Evolutionary conservation across 1,140 invertebrate species (phyloP).

Genomic region (Eriosoma lanigerum): DNA sequence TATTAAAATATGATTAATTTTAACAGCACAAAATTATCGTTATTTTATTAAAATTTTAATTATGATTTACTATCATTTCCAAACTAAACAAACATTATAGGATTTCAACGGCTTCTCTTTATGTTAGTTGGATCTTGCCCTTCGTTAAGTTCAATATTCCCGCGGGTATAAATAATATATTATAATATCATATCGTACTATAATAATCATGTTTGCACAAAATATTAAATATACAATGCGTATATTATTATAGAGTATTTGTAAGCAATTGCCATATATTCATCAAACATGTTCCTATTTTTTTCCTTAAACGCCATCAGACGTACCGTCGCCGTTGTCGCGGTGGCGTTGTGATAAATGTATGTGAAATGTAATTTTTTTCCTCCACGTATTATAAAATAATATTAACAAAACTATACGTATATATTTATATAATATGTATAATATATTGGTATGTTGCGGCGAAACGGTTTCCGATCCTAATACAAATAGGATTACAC

Average conservation of each 20-base stretch:
- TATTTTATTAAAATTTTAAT: no score
- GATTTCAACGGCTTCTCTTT: constrained; percentile 9
- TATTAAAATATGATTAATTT: no score
- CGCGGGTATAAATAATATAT: not conserved
- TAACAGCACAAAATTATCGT: no score
- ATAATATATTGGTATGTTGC: not conserved
- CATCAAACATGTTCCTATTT: not conserved
- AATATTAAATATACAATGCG: not conserved
- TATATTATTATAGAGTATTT: not conserved
- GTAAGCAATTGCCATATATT: not conserved
- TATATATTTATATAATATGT: not conserved
- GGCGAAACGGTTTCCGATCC: not conserved
- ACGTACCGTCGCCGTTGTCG: not conserved
- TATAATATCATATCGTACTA: not conserved
- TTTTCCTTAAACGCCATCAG: no score
- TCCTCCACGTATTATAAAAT: no score
- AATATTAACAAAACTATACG: no score
- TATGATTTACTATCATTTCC: no score
- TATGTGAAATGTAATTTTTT: not conserved
- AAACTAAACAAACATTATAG: not conserved
- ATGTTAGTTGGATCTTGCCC: not conserved
- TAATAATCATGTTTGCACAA: constrained; percentile 31
- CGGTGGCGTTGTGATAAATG: constrained; percentile 29
- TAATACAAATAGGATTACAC: constrained; percentile 8
- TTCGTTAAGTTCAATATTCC: not conserved